Percentiles rank a stretch among this genome's conserved stretches.
Evolutionary conservation across 2,113 vertebrate genomes (phyloP).

Genomic region (Clarias batrachus): DNA sequence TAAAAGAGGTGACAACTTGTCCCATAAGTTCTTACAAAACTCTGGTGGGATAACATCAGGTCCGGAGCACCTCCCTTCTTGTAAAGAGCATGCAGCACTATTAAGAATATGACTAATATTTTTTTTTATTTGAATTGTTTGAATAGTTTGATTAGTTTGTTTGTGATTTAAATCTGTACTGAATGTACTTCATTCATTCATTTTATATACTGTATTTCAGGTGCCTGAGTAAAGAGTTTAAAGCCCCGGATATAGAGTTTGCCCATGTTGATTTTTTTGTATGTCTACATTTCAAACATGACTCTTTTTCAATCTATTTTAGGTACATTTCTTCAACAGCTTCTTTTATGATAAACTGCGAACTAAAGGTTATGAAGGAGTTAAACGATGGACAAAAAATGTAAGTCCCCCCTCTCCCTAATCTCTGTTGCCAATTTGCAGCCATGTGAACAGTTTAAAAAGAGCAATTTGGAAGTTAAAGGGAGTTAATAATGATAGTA

Average conservation of each 20-base stretch:
- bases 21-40: neutral
- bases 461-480: neutral
- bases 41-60: neutral
- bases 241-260: neutral
- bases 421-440: neutral
- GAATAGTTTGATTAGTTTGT: neutral
- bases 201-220: too few relatives aligned
- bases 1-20: neutral
- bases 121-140: too few relatives aligned
- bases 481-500: neutral
- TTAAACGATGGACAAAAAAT: slow-evolving; percentile 94
- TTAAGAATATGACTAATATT: neutral
- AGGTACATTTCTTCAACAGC: slow-evolving; percentile 95
- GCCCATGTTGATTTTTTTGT: neutral
- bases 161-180: neutral
- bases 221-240: neutral
- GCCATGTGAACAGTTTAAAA: neutral
- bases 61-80: neutral
- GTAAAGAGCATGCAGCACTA: neutral
- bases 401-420: slow-evolving; percentile 66
- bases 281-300: neutral
- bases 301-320: slow-evolving; percentile 30
- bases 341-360: slow-evolving; percentile 93
- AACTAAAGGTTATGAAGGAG: slow-evolving; percentile 90
- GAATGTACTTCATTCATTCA: too few relatives aligned